phyloP scores from a whole-genome alignment of 2,113 vertebrate species.

The Sterna hirundo region DNA sequence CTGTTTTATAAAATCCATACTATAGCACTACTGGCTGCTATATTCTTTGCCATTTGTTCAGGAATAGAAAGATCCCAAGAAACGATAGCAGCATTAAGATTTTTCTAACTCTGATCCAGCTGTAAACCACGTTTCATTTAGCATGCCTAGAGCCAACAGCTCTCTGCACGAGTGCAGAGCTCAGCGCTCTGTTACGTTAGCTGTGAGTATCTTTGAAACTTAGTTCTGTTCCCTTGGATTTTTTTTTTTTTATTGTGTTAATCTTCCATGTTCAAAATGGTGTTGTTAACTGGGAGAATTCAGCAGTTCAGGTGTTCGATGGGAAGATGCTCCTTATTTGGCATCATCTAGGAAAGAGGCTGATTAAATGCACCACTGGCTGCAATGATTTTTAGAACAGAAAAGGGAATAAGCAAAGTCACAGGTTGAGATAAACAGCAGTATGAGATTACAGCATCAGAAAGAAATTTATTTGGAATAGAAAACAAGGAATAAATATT shows the following conservation, averaged over 20 bases:
- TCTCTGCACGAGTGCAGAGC: not conserved
- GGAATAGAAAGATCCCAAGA: not conserved
- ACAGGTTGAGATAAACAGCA: conserved; percentile 24
- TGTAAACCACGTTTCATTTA: not conserved
- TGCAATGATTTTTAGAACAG: conserved; percentile 19
- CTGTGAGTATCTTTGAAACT: not conserved
- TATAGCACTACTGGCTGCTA: not conserved
- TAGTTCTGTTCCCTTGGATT: not conserved
- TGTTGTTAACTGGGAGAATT: not conserved
- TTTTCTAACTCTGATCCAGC: not conserved
- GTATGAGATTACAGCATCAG: not conserved
- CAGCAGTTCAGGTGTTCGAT: not conserved
- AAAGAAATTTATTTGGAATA: not conserved
- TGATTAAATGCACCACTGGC: not conserved
- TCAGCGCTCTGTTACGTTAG: not conserved
- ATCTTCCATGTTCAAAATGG: not conserved
- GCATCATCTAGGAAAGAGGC: not conserved
- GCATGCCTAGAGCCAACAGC: not conserved
- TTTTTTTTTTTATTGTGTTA: not conserved
- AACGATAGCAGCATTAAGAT: not conserved
- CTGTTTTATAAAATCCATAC: not conserved
- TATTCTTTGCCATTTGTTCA: not conserved
- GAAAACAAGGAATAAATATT: conserved; percentile 48
- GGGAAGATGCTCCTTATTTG: not conserved
- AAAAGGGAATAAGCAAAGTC: conserved; percentile 3